These are phyloP conservation scores for Macrophya annulata DNA, from an alignment of 2,888 invertebrate genomes.

Conservation along the genomic window DNA sequence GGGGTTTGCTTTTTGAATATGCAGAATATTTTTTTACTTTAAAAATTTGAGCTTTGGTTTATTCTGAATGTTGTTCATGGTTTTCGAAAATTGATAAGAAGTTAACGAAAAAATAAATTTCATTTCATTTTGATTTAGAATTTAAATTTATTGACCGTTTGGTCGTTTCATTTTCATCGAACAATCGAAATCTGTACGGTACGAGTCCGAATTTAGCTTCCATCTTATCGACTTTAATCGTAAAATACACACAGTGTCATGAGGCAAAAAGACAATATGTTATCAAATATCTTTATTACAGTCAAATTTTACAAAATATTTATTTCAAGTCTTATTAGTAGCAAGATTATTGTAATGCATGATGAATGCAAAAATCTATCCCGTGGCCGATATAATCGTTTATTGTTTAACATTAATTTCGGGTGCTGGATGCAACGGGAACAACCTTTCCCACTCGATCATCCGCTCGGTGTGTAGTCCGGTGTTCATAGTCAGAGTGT, in stretches of 20 bases:
- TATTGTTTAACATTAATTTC: background rate
- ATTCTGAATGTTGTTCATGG: background rate
- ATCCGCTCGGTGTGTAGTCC: slow-evolving; percentile 77
- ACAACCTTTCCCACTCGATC: slow-evolving; percentile 77
- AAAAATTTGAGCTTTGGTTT: background rate
- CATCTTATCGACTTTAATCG: background rate
- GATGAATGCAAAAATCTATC: background rate
- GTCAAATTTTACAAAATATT: background rate
- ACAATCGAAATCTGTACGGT: background rate
- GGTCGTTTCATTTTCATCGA: background rate
- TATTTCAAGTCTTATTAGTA: background rate
- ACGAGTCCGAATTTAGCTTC: background rate
- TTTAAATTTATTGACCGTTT: slow-evolving; percentile 5
- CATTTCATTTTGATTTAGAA: background rate
- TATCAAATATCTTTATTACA: background rate
- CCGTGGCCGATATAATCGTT: background rate
- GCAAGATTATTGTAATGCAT: background rate
- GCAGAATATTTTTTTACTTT: background rate
- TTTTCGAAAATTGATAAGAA: background rate
- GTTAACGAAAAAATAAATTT: background rate
- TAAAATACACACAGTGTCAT: background rate
- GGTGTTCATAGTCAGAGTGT: slow-evolving; percentile 75
- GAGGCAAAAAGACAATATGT: background rate
- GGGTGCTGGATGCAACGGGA: slow-evolving; percentile 57
- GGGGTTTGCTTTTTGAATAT: background rate